Evolutionary conservation across 1,140 invertebrate genomes (phyloP).

Genomic region (Vanessa atalanta): DNA sequence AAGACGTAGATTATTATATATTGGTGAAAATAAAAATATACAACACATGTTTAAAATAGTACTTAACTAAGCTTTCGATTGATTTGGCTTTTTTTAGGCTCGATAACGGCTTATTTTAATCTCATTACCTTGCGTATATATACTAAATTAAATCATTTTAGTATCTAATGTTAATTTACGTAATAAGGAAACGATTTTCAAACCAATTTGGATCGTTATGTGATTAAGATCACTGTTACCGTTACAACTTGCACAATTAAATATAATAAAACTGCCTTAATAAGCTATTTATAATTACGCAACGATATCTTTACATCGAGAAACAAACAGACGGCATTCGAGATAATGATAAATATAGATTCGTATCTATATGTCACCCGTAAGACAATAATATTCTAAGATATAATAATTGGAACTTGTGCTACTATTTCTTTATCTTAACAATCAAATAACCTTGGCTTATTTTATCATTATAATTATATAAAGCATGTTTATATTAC

Average conservation of each 20-base stretch:
- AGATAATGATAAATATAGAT: constrained; percentile 29
- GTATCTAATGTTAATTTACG: too few relatives aligned
- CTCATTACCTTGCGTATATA: too few relatives aligned
- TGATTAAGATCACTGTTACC: not conserved
- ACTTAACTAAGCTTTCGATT: too few relatives aligned
- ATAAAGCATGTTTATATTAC: constrained; percentile 37
- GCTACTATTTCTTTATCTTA: constrained; percentile 26
- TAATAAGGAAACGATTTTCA: too few relatives aligned
- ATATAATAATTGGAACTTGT: constrained; percentile 27
- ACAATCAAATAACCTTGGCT: constrained; percentile 19
- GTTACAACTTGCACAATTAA: constrained; percentile 5
- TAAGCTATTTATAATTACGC: constrained; percentile 29
- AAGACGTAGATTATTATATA: too few relatives aligned
- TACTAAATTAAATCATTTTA: too few relatives aligned
- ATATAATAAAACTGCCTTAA: constrained; percentile 21
- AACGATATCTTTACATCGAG: constrained; percentile 25
- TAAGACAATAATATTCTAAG: not conserved
- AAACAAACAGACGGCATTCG: constrained; percentile 31
- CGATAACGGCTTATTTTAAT: too few relatives aligned
- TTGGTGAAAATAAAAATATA: too few relatives aligned
- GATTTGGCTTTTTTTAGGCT: too few relatives aligned
- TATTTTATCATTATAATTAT: constrained; percentile 31
- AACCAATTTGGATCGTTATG: not conserved
- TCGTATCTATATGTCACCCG: constrained; percentile 22
- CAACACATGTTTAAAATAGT: too few relatives aligned